Evolutionary conservation across 2,113 vertebrate species (phyloP), one percentile per base, ranked within the genome.

Genomic region (Merops nubicus): DNA sequence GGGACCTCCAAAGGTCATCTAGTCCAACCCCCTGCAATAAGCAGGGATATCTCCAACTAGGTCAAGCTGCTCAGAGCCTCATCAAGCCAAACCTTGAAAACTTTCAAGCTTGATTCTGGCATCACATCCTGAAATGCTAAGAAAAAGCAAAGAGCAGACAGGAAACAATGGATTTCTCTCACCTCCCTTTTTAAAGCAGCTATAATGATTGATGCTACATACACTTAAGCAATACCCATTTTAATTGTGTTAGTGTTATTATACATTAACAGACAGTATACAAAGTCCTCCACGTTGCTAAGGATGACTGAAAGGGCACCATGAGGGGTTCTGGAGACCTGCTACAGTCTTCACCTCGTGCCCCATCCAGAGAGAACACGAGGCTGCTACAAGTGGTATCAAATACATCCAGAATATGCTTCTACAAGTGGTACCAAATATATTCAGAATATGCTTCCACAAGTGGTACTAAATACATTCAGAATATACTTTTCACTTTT

Each of bases 321-420:
- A 45, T 3, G 14, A 43, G 51, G 6, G 6, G 4, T 33, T 88
- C 59, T 9, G 62, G 38, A 69, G 20, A 85, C 47, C 40, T 28
- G 19, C 13, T n/a, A 59, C 33, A 19, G 42, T 9, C 28, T 84
- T 65, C 38, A 34, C 28, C 33, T 94, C 40, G 38, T 29, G 11
- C 22, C 42, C 13, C 7, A 75, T 8, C 12, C 28, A 9, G 25
- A 57, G 36, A 26, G 15, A 74, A 31, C 0, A 34, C 0, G 1
- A 62, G 8, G 5, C 36, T 62, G 31, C 15, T 45, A 13, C 4
- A 31, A 60, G 63, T 19, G 19, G 9, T 29, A 91, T 8, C 54
- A 67, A 64, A 87, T 10, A 43, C 15, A 78, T 17, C 43, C 56
- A 68, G 51, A 64, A 63, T 9, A 6, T 1, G 10, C 33, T 29